Evolutionary conservation across 1,140 invertebrate species (phyloP).

Genomic region (Drosophila hydei): DNA sequence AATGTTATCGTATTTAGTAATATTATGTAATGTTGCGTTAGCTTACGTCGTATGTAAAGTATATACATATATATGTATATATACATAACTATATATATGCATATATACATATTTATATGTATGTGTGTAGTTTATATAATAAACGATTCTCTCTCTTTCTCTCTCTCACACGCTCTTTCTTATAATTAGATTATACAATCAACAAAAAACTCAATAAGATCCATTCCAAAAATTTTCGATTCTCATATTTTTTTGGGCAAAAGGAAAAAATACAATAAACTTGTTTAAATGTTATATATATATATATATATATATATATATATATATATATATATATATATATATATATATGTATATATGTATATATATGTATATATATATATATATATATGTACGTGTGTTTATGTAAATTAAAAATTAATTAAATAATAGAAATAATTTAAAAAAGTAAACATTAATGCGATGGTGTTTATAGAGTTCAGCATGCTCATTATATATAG

Average conservation of each 20-base stretch:
- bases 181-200: slow-evolving; percentile 62
- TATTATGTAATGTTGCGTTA: slow-evolving; percentile 79
- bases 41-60: slow-evolving; percentile 66
- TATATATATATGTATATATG: slow-evolving; percentile 15
- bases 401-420: slow-evolving; percentile 54
- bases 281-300: slow-evolving; percentile 7
- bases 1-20: slow-evolving; percentile 61
- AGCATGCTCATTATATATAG: slow-evolving; percentile 50
- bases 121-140: slow-evolving; percentile 75
- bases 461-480: slow-evolving; percentile 83
- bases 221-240: slow-evolving; percentile 49
- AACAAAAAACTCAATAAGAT: slow-evolving; percentile 75
- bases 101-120: slow-evolving; percentile 47
- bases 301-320: slow-evolving; percentile 18
- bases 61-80: slow-evolving; percentile 62
- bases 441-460: slow-evolving; percentile 81
- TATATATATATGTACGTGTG: slow-evolving; percentile 31
- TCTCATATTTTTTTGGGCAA: slow-evolving; percentile 12
- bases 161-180: slow-evolving; percentile 25
- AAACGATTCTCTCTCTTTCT: slow-evolving; percentile 65
- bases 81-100: slow-evolving; percentile 47
- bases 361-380: slow-evolving; percentile 17
- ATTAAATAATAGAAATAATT: slow-evolving; percentile 73
- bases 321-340: too few species aligned
- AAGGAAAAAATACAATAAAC: slow-evolving; percentile 15